Evolutionary conservation across 2,888 invertebrate species (phyloP).

Genomic region (Drosophila helvetica): DNA sequence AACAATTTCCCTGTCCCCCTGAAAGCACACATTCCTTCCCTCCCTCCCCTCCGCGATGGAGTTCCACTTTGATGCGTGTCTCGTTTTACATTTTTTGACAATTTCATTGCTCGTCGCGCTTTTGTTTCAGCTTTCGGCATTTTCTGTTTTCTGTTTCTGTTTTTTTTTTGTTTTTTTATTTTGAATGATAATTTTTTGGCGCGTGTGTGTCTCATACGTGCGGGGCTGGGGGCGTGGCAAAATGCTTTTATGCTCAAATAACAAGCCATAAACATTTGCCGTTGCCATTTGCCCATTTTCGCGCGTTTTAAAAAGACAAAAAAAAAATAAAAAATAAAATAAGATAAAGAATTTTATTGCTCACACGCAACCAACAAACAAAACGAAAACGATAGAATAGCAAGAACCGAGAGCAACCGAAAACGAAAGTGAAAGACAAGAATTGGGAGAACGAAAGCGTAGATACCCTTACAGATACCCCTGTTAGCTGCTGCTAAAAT

Average conservation of each 20-base stretch:
- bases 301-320: conserved; percentile 55
- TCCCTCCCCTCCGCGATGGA: not conserved
- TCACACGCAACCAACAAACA: conserved; percentile 53
- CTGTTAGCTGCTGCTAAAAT: no score
- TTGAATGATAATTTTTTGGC: conserved; percentile 71
- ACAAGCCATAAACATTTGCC: conserved; percentile 77
- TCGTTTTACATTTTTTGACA: conserved; percentile 78
- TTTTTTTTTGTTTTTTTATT: conserved; percentile 53
- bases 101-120: conserved; percentile 66
- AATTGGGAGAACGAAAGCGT: not conserved
- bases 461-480: no score
- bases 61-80: conserved; percentile 68
- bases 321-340: conserved; percentile 65
- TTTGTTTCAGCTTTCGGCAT: conserved; percentile 15
- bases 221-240: conserved; percentile 6
- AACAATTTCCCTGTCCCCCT: conserved; percentile 42
- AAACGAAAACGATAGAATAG: conserved; percentile 30
- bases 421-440: not conserved
- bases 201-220: conserved; percentile 21
- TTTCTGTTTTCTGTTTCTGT: conserved; percentile 50
- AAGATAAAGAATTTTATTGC: conserved; percentile 78
- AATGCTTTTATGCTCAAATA: conserved; percentile 78
- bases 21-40: no score
- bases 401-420: conserved; percentile 27
- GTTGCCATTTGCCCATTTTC: conserved; percentile 67